These are phyloP conservation scores for Falco peregrinus DNA, from an alignment of 2,797 vertebrate species.

Conservation along the genomic window DNA sequence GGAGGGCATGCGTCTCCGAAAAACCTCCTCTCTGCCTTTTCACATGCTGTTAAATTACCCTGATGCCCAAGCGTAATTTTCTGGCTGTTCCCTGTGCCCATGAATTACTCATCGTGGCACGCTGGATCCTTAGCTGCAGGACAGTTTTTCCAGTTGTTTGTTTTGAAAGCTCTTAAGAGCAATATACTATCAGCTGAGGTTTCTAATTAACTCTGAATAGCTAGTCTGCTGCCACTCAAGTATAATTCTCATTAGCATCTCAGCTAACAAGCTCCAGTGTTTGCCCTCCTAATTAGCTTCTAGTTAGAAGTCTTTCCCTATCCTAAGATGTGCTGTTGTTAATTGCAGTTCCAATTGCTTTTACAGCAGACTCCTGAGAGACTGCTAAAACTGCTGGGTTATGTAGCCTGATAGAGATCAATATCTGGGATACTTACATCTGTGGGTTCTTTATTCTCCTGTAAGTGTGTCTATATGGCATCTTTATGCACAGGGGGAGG, in stretches of 20 bases:
- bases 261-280: slow-evolving; percentile 70
- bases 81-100: background rate
- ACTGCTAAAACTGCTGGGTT: slow-evolving; percentile 18
- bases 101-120: background rate
- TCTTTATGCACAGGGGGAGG: background rate
- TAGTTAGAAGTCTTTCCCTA: slow-evolving; percentile 55
- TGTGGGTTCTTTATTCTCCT: background rate
- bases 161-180: slow-evolving; percentile 71
- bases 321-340: slow-evolving; percentile 47
- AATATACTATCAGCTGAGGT: slow-evolving; percentile 61
- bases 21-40: background rate
- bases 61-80: background rate
- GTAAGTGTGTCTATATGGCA: background rate
- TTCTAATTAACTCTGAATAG: slow-evolving; percentile 72
- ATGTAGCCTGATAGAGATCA: background rate
- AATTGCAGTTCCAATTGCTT: slow-evolving; percentile 64
- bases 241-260: slow-evolving; percentile 72
- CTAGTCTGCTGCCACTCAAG: slow-evolving; percentile 71
- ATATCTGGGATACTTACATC: background rate
- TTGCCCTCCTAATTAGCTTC: slow-evolving; percentile 73
- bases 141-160: slow-evolving; percentile 65
- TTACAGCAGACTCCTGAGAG: slow-evolving; percentile 48
- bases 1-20: background rate
- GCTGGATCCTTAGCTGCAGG: slow-evolving; percentile 58
- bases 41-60: background rate